Evolutionary conservation across 2,113 vertebrate species (phyloP), one percentile per base, ranked within the genome.

Genomic region (Eptesicus fuscus): DNA sequence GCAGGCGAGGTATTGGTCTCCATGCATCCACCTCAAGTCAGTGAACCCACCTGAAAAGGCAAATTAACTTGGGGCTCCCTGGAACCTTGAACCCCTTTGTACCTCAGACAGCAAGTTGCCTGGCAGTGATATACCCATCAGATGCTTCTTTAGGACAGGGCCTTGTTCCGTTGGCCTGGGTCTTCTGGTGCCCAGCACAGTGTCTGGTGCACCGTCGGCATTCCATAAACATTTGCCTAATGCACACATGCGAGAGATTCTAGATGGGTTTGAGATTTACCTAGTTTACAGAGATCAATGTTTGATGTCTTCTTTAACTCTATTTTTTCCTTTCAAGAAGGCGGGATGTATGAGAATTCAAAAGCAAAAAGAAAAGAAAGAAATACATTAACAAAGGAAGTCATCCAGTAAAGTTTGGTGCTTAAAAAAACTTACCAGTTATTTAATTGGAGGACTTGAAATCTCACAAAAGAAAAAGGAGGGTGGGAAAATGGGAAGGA

Each of bases 381-480:
- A 90, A 83, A 90, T 25, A 5, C 9, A 70, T 63, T 90, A 79
- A 85, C 37, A 3, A 1, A 61, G 84, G 37, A 88, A 87, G 61
- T 92, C 63, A 94, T 35, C 61, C 67, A 74, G 92, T 63, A 67
- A 93, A 92, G 89, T 94, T 96, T 65, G 78, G 63, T 86, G 49
- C 47, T 86, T 88, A 93, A 82, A 82, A 84, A 88, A 88, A 80
- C 88, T 87, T 91, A 92, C 47, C 63, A 92, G 82, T 90, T 88
- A 90, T 76, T 97, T 97, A 91, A 97, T 80, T 96, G 94, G 90
- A 61, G 76, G 49, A 88, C 93, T 96, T 94, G 88, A 96, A 95
- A 95, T 63, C 82, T 95, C 82, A 91, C 88, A 65, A 92, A 96
- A 87, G 69, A 88, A 44, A 96, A 96, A 96, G 65, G 94, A 97